phyloP scores from a whole-genome alignment of 2,888 invertebrate genomes.

The Lepidocyrtinus sp. region DNA sequence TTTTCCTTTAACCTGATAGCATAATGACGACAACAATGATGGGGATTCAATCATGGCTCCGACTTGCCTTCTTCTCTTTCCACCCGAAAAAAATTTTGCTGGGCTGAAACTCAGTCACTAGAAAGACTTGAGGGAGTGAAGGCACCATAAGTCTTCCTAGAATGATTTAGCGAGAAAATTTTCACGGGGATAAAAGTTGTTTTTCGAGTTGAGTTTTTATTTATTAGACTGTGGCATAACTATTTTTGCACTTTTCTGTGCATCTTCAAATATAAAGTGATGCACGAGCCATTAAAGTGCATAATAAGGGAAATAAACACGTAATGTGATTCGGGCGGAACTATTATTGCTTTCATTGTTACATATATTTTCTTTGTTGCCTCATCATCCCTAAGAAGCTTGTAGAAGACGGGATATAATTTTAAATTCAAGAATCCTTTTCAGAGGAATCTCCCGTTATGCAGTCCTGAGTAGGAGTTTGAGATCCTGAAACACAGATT shows the following conservation, averaged over 20 bases:
- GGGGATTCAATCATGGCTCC: constrained; percentile 50
- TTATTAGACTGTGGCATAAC: not conserved
- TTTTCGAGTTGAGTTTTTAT: constrained; percentile 5
- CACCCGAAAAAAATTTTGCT: constrained; percentile 39
- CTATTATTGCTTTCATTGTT: not conserved
- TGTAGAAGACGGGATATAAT: constrained; percentile 12
- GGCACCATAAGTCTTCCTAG: not conserved
- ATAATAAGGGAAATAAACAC: not conserved
- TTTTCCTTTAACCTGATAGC: not conserved
- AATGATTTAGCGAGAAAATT: not conserved
- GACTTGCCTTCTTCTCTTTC: not conserved
- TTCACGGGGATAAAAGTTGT: not conserved
- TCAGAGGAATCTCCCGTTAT: not conserved
- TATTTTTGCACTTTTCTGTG: not conserved
- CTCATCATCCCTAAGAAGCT: not conserved
- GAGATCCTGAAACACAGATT: no score
- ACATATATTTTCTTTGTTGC: not conserved
- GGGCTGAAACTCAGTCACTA: constrained; percentile 44
- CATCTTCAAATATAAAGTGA: not conserved
- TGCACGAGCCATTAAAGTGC: not conserved
- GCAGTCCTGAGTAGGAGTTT: no score
- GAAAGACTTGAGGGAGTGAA: constrained; percentile 44
- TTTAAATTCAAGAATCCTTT: not conserved
- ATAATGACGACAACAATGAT: constrained; percentile 36
- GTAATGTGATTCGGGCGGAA: not conserved